phyloP scores from a whole-genome alignment of 2,113 vertebrate genomes.

The Puma concolor region DNA sequence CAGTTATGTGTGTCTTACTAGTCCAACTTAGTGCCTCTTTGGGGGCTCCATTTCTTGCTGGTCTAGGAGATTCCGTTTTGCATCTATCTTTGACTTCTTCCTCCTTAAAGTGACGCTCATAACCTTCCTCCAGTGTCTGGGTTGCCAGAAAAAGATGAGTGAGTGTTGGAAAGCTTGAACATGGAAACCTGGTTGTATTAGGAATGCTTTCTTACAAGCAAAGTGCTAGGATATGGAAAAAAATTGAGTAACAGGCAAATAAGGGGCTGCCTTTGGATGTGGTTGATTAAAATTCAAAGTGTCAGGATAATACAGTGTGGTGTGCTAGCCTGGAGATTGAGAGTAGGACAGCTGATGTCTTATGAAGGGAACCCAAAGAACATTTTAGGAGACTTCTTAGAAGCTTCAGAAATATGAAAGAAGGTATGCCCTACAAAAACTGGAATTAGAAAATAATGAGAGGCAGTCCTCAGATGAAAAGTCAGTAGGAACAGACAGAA shows the following conservation, averaged over 20 bases:
- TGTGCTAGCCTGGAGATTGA: neutral
- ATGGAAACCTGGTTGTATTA: neutral
- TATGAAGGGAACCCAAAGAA: neutral
- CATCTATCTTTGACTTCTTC: neutral
- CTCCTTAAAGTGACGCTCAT: neutral
- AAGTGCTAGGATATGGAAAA: neutral
- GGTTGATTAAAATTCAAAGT: conserved; percentile 6
- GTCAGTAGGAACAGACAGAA: neutral
- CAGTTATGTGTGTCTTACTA: neutral
- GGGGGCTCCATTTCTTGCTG: neutral
- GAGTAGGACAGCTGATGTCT: neutral
- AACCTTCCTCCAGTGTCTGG: neutral
- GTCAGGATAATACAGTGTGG: neutral
- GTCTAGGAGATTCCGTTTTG: neutral
- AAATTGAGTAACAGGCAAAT: neutral
- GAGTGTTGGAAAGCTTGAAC: neutral
- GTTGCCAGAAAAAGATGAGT: neutral
- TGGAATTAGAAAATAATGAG: neutral
- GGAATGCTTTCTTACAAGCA: neutral
- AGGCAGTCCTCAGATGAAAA: neutral
- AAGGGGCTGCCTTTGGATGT: neutral
- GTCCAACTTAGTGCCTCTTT: neutral
- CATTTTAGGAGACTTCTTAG: neutral
- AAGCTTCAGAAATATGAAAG: neutral
- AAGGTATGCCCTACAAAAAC: neutral